Evolutionary conservation across 37 sponge, comb jelly and placozoan species (phyloP).

Genomic region (Petrosia ficiformis): DNA sequence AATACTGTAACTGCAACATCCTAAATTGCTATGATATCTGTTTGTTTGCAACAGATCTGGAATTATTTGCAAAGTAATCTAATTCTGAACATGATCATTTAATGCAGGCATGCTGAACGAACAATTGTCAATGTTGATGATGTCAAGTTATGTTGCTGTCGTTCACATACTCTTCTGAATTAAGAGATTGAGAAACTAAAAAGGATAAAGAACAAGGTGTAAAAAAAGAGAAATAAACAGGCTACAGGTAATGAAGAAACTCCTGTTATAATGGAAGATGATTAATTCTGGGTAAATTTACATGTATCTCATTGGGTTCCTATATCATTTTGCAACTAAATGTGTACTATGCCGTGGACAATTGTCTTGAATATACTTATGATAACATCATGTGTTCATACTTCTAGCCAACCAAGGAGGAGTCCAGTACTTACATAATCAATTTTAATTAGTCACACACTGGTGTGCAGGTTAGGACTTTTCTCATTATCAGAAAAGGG

Average conservation of each 20-base stretch:
- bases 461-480: too few species aligned
- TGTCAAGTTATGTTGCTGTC: conserved; percentile 56
- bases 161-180: conserved; percentile 22
- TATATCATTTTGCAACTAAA: too few species aligned
- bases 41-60: conserved; percentile 56
- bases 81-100: not conserved
- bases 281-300: not conserved
- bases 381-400: too few species aligned
- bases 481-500: too few species aligned
- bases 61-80: conserved; percentile 69
- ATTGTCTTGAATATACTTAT: too few species aligned
- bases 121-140: conserved; percentile 57
- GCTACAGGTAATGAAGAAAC: not conserved
- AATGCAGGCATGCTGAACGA: conserved; percentile 65
- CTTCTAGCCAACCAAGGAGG: too few species aligned
- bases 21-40: too few species aligned
- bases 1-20: too few species aligned
- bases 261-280: not conserved
- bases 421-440: too few species aligned
- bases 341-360: too few species aligned
- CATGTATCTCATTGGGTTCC: not conserved
- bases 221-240: not conserved
- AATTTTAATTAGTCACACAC: too few species aligned
- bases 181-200: conserved; percentile 21
- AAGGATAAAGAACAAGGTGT: conserved; percentile 11